Conservation (phyloP, 2,113 vertebrate genomes). For the Amblyopsis rosae region DNA sequence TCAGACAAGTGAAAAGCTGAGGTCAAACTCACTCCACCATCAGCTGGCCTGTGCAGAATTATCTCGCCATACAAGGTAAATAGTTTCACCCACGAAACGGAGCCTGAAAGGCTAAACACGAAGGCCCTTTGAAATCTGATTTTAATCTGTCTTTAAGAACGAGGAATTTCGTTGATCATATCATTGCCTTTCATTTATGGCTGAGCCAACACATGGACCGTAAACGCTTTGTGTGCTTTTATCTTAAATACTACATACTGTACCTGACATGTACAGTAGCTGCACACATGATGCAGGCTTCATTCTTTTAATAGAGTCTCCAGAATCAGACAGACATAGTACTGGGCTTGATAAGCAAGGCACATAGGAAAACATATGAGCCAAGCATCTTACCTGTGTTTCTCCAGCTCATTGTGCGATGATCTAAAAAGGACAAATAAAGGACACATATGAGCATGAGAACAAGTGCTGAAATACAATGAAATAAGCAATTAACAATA, state of each 20-base stretch:
- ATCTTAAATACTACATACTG: background rate
- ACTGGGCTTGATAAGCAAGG: background rate
- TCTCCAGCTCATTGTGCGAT: conserved; percentile 98
- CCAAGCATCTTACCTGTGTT: conserved; percentile 88
- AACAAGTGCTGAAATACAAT: background rate
- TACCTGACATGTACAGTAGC: conserved; percentile 16
- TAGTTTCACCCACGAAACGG: conserved; percentile 34
- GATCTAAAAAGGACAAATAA: conserved; percentile 80
- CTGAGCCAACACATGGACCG: conserved; percentile 4
- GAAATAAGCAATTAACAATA: background rate
- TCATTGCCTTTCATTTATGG: conserved; percentile 36
- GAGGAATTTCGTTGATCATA: conserved; percentile 38
- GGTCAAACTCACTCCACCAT: conserved; percentile 22
- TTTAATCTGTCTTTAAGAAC: conserved; percentile 35
- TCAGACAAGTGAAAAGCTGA: conserved; percentile 23
- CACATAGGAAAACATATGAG: background rate
- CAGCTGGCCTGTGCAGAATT: conserved; percentile 40
- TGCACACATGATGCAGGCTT: conserved; percentile 5
- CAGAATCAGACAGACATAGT: background rate
- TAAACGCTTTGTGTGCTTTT: conserved; percentile 7
- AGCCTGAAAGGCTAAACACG: conserved; percentile 45
- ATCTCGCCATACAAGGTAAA: conserved; percentile 47
- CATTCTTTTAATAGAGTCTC: conserved; percentile 9
- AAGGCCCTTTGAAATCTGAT: conserved; percentile 47
- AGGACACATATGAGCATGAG: conserved; percentile 28